Evolutionary conservation across 2,888 invertebrate species (phyloP).

Genomic region (Dugesia japonica): DNA sequence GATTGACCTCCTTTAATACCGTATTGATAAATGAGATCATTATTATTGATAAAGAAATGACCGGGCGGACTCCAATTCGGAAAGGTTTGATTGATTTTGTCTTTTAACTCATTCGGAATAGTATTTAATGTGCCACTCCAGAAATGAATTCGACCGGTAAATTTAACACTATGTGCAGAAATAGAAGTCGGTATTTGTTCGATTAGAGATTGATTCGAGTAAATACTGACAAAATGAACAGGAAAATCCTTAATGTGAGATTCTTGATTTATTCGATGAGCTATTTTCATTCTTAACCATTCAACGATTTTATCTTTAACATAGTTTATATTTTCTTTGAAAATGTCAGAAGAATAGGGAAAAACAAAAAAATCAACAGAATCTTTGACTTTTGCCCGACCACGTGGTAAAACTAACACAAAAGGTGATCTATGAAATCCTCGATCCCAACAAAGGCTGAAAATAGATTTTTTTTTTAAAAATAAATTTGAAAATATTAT

Average conservation of each 20-base stretch:
- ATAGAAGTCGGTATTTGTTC: constrained; percentile 49
- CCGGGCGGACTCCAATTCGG: constrained; percentile 8
- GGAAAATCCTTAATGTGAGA: neutral
- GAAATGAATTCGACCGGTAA: constrained; percentile 51
- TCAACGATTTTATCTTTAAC: neutral
- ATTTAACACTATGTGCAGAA: constrained; percentile 51
- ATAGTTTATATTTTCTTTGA: neutral
- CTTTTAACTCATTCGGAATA: constrained; percentile 35
- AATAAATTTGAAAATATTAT: too few species aligned
- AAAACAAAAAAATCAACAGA: constrained; percentile 22
- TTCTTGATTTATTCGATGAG: neutral
- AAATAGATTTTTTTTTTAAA: too few species aligned
- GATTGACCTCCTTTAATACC: constrained; percentile 47
- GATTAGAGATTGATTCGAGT: constrained; percentile 36
- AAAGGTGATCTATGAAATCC: neutral
- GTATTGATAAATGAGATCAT: constrained; percentile 47
- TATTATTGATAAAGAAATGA: constrained; percentile 47
- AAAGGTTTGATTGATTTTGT: neutral
- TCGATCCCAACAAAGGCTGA: neutral
- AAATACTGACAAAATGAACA: neutral
- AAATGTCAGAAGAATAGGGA: neutral
- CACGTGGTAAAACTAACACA: constrained; percentile 13
- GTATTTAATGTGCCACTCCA: constrained; percentile 41
- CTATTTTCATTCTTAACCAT: neutral
- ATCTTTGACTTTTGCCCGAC: neutral